Evolutionary conservation across 2,113 vertebrate species (phyloP), one percentile per base, ranked within the genome.

Genomic region (Phycodurus eques): DNA sequence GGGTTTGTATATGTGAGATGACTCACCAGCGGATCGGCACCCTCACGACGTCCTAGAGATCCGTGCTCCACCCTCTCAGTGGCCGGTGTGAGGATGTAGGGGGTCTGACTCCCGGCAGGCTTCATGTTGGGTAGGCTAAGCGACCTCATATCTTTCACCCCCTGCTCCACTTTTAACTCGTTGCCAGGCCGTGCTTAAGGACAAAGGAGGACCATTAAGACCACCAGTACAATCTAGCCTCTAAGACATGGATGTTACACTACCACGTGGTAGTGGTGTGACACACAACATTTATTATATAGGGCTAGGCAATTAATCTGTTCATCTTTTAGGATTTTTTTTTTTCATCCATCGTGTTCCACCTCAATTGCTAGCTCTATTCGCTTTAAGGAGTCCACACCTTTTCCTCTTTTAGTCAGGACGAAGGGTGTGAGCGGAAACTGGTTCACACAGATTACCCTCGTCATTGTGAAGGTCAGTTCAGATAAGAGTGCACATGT

Each of bases 131-230:
- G 96, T 73, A 98, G 85, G 71, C 95, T 95, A 78, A 93, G 87
- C 0, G 94, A 95, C 57, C 93, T 91, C 80, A 94, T 71, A 8
- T 97, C 96, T 77, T 94, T 92, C 39, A 95, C 93, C 0, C 92
- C 90, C 85, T 96, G 94, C 63, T 97, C 97, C 88, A 96, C 95
- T 82, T 96, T 96, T 81, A 95, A 90, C 83, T 98, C 96, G 0
- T 95, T 93, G 0, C 95, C 95, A 0, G 94, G 93, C 62, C 95
- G 96, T 59, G 96, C 97, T 98, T 76, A 0, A 75, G 0, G 0
- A 6, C 13, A 13, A 10, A 27, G 1, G 22, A 19, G 5, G 8
- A 19, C 31, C 2, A 9, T 27, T 65, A 60, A 49, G 22, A 5
- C 56, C 12, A 19, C 20, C 8, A 56, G 53, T 22, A 46, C 44